Base-by-base conservation (phyloP, 2,888 invertebrate genomes). In the Eristalinus aeneus region DNA sequence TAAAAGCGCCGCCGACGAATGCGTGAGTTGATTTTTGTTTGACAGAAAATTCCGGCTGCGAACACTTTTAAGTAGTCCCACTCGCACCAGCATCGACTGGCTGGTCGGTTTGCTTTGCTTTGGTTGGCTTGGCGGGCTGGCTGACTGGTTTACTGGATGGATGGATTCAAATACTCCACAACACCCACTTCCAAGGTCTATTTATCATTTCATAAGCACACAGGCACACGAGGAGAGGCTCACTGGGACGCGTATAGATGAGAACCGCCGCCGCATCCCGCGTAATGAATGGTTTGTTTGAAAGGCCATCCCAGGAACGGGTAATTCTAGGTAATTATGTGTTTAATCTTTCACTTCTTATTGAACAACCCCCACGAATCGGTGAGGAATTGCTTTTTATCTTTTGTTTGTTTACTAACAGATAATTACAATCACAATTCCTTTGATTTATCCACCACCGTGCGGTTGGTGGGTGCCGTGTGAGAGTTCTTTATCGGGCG, bases 341-440 rank as follows among this genome's bases (percentile, higher is more conserved):
- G 86, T 86, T 86, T 86, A 82, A 86, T 86, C 86, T 86, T 86
- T 86, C 86, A 86, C 69, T 86, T 82, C 82, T 74, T 77, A 86
- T 86, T 86, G 86, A 86, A 86, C 86, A 86, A 78, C 86, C 86
- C 81, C 77, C 81, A 78, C 74, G 82, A 74, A 82, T 86, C 68
- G 76, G 73, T 68, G 34, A 71, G 79, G 69, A 65, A 79, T 79
- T 65, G 84, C 86, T 86, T 86, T 86, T 86, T 86, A 86, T 86
- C 86, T 86, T 86, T 86, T 86, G 86, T 86, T 86, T 86, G 86
- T 86, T 86, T 86, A 86, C 86, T 77, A 86, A 86, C 86, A 86
- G 71, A 86, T 86, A 86, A 86, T 86, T 86, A 82, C 77, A 86
- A 86, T 86, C 86, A 86, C 86, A 86, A 86, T 86, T 86, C 82